phyloP scores from a whole-genome alignment of 2,797 vertebrate species.

The Eremophila alpestris region DNA sequence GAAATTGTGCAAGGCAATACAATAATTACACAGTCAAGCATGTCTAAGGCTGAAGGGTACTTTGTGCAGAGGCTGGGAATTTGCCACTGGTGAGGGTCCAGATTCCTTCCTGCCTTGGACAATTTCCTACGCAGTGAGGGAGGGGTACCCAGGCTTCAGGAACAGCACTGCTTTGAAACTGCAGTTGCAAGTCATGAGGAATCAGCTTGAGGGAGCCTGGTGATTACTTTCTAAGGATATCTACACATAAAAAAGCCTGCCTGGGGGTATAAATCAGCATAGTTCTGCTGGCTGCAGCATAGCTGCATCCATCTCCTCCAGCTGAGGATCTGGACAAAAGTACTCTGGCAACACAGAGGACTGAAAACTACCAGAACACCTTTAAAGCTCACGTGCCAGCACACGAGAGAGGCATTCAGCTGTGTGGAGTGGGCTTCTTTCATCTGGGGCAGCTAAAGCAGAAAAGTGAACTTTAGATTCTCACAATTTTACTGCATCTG shows the following conservation, averaged over 20 bases:
- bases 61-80: neutral
- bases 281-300: constrained; percentile 24
- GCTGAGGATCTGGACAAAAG: constrained; percentile 27
- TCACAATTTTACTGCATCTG: constrained; percentile 64
- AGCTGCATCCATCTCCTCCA: constrained; percentile 3
- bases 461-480: constrained; percentile 47
- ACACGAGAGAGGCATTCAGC: neutral
- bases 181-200: constrained; percentile 20
- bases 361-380: constrained; percentile 63
- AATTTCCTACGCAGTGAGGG: neutral
- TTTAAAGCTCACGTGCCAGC: constrained; percentile 46
- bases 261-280: constrained; percentile 31
- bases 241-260: neutral
- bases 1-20: neutral
- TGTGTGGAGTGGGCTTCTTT: constrained; percentile 3
- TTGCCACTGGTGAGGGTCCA: neutral
- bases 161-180: neutral
- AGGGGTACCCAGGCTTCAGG: neutral
- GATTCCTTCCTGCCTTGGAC: neutral
- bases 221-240: constrained; percentile 39
- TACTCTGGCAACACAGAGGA: neutral
- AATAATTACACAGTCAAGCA: neutral
- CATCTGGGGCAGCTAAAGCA: constrained; percentile 49
- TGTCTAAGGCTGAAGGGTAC: neutral
- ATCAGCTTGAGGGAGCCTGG: constrained; percentile 61